Evolutionary conservation across 2,113 vertebrate species (phyloP).

Genomic region (Calypte anna): DNA sequence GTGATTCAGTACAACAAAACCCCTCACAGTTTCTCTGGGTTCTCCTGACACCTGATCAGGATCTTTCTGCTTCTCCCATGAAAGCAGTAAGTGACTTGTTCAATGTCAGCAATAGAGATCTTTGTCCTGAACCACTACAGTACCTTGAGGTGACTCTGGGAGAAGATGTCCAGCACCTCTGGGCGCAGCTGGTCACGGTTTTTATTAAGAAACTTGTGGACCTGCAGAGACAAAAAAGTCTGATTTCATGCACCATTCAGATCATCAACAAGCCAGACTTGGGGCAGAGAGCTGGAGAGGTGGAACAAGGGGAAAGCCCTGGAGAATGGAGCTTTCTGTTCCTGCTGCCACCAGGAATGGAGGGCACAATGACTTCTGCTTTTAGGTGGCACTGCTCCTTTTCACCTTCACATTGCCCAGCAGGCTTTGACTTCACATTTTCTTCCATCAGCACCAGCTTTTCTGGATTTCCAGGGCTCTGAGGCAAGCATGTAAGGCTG

Average conservation of each 20-base stretch:
- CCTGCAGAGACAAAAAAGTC: constrained; percentile 73
- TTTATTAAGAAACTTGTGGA: constrained; percentile 91
- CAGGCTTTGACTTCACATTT: not conserved
- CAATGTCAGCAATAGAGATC: not conserved
- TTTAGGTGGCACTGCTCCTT: not conserved
- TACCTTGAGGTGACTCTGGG: constrained; percentile 87
- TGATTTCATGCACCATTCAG: not conserved
- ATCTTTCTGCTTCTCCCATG: not conserved
- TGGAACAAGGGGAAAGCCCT: not conserved
- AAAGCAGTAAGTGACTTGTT: not conserved
- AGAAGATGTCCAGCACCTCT: constrained; percentile 87
- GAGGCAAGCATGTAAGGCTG: not conserved
- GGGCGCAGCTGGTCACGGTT: constrained; percentile 86
- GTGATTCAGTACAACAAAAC: not conserved
- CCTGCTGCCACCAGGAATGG: not conserved
- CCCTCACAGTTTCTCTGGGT: not conserved
- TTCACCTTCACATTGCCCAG: not conserved
- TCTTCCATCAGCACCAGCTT: not conserved
- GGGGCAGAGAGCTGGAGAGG: not conserved
- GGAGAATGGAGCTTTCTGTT: not conserved
- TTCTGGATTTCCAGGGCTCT: not conserved
- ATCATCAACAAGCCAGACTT: not conserved
- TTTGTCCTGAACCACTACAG: not conserved
- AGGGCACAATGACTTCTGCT: not conserved
- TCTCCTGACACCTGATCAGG: not conserved